Conservation (phyloP, 1,140 invertebrate genomes). For the Paramacrobiotus metropolitanus region DNA sequence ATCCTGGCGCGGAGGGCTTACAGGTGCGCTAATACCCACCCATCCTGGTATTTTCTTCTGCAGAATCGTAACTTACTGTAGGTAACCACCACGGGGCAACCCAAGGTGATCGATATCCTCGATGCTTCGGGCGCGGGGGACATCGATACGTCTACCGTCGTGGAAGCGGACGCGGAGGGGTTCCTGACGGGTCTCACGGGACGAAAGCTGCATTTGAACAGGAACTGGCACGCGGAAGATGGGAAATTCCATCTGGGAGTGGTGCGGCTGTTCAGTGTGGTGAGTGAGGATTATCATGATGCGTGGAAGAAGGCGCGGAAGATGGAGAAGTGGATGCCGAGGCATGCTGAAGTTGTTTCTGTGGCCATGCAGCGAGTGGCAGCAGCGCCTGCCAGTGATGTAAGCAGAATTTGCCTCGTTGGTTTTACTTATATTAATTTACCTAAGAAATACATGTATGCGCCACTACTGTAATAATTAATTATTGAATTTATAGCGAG, state of each 20-base stretch:
- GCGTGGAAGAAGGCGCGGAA: conserved; percentile 40
- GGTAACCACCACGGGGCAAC: conserved; percentile 59
- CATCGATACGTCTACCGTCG: conserved; percentile 61
- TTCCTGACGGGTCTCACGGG: conserved; percentile 61
- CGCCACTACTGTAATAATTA: no score
- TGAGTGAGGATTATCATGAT: not conserved
- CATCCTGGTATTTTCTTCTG: conserved; percentile 5
- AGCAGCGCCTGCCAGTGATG: no score
- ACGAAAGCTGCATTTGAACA: conserved; percentile 62
- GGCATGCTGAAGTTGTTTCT: conserved; percentile 26
- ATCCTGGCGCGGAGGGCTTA: conserved; percentile 75
- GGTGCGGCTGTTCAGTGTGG: not conserved
- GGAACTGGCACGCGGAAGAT: conserved; percentile 53
- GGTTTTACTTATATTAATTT: no score
- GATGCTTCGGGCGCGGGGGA: conserved; percentile 87
- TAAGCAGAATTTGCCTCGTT: no score
- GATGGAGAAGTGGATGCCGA: conserved; percentile 58
- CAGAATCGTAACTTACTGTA: conserved; percentile 22
- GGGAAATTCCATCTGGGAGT: conserved; percentile 39
- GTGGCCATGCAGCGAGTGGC: no score
- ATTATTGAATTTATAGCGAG: no score
- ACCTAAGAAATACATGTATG: no score
- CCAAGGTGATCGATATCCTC: conserved; percentile 78
- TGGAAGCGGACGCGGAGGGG: conserved; percentile 37
- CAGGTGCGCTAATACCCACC: no score